Evolutionary conservation across 2,797 vertebrate species (phyloP).

Genomic region (Morus bassanus): DNA sequence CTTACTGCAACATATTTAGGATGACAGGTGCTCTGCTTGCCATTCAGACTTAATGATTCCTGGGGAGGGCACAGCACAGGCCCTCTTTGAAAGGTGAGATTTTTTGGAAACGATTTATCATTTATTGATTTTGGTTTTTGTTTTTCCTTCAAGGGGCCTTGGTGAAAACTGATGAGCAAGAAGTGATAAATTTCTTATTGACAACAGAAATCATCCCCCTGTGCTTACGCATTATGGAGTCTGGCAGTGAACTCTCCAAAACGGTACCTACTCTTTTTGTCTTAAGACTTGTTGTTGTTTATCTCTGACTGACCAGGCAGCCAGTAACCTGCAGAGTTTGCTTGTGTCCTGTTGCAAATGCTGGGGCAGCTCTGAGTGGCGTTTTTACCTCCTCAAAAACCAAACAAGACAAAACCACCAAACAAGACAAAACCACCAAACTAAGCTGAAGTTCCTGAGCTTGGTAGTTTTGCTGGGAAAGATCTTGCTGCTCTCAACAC

Average conservation of each 20-base stretch:
- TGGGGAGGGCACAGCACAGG: not conserved
- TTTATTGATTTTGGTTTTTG: not conserved
- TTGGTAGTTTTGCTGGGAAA: not conserved
- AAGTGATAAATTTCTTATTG: constrained; percentile 97
- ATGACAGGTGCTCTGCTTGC: not conserved
- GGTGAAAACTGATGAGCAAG: constrained; percentile 98
- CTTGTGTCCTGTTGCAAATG: not conserved
- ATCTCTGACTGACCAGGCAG: not conserved
- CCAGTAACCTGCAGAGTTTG: not conserved
- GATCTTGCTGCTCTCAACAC: not conserved
- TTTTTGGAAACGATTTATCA: not conserved
- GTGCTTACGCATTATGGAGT: constrained; percentile 98
- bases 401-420: not conserved
- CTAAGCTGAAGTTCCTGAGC: not conserved
- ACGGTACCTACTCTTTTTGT: constrained; percentile 80
- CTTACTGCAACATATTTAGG: not conserved
- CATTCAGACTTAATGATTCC: not conserved
- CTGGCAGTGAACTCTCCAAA: constrained; percentile 97
- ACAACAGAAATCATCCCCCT: constrained; percentile 98
- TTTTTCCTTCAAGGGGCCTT: constrained; percentile 84
- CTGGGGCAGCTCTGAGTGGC: not conserved
- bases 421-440: not conserved
- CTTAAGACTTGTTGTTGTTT: not conserved
- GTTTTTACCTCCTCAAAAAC: not conserved
- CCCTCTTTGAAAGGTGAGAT: not conserved